phyloP scores from a whole-genome alignment of 2,888 invertebrate genomes.

The Lepidonotus clava region DNA sequence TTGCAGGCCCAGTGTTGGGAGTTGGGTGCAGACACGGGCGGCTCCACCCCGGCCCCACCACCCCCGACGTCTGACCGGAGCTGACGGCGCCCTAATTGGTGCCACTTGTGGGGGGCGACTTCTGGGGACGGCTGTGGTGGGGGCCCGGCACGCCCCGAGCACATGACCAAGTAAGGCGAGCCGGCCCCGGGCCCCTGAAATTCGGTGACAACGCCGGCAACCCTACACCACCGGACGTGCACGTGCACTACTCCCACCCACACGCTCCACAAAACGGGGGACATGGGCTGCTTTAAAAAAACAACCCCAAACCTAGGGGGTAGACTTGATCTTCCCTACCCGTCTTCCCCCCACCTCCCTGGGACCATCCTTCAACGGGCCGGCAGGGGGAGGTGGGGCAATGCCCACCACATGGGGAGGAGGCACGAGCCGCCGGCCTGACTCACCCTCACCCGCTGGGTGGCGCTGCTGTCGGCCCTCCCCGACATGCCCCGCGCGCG shows the following conservation, averaged over 20 bases:
- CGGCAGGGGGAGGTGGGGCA: neutral
- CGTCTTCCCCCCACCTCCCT: neutral
- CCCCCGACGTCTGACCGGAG: neutral
- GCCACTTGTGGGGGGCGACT: slow-evolving; percentile 20
- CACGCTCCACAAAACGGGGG: neutral
- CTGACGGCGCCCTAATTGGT: slow-evolving; percentile 9
- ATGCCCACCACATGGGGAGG: neutral
- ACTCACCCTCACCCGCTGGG: slow-evolving; percentile 29
- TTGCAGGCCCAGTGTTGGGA: neutral
- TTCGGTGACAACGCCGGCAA: neutral
- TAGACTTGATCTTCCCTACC: neutral
- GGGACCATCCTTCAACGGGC: neutral
- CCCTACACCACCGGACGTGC: no score
- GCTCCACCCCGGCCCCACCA: neutral
- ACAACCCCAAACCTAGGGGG: neutral
- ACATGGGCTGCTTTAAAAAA: slow-evolving; percentile 20
- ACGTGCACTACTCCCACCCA: no score
- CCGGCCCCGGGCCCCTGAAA: neutral
- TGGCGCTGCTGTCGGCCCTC: neutral
- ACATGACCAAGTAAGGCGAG: no score
- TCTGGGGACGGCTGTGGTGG: no score
- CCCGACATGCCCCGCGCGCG: no score
- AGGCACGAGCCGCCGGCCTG: slow-evolving; percentile 21
- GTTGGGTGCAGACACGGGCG: no score
- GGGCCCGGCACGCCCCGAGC: no score